Evolutionary conservation across 2,113 vertebrate genomes (phyloP), one percentile per base, ranked within the genome.

Genomic region (Callaeas wilsoni): DNA sequence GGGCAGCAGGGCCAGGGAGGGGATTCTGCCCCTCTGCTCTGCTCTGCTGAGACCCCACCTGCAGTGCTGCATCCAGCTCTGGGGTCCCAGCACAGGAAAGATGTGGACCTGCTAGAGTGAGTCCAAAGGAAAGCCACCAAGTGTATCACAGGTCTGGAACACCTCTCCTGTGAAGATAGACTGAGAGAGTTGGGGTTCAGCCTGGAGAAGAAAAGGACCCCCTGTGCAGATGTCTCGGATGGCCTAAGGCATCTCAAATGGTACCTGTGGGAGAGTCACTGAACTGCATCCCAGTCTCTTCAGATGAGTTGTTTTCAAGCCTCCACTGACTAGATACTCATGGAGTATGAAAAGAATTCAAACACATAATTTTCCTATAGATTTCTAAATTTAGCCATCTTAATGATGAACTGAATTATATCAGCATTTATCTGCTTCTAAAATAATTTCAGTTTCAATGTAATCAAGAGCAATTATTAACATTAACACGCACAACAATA

Each of bases 101-200:
- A n/a, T 0, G 0, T 1, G 78, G 17, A 55, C 2, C 35, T 47
- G 12, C 1, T 42, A 0, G n/a, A 62, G 30, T 0, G 2, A 23
- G 18, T 12, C 3, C 26, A 29, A 32, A 56, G 35, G 35, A 69
- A 8, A 5, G 15, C 2, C 32, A 50, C 32, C 35, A 42, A 37
- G 8, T 30, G 32, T n/a, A 37, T 29, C 41, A 30, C 22, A 76
- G 35, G 63, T 47, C 26, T 42, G 63, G 32, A 84, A 33, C 8
- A 37, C 32, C 32, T 56, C 15, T 77, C 22, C 10, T 23, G 10
- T 70, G 35, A 49, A 56, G 19, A 55, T 25, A 68, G 62, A 26
- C 15, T 53, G 39, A 42, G 35, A 37, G 35, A 63, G 12, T 10
- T 63, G 10, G 32, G 15, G 15, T 12, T 50, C 49, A 70, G 27